Base-by-base conservation (phyloP, 2,888 invertebrate species). In the Nineta flava region DNA sequence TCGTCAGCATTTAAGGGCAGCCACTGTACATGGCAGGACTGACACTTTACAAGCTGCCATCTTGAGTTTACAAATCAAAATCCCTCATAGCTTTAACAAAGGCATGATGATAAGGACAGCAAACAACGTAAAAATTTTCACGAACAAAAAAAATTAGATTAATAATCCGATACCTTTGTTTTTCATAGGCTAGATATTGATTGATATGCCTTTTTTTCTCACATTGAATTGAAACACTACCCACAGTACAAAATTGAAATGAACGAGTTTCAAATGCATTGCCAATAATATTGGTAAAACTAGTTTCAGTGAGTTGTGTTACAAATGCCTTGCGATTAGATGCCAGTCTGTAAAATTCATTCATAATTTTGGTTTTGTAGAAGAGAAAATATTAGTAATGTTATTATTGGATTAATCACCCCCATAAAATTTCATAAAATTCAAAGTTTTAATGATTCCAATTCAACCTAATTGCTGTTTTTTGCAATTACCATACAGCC, bases 271-370 rank as follows among this genome's bases (percentile, higher is more conserved):
- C 67, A 59, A 65, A 59, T 51, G 60, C 60, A 57, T 62, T 61
- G 59, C 68, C 69, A 58, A 66, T 57, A 56, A 65, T 57, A 59
- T 65, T 69, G 58, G 56, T 56, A 60, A 66, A 57, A 59, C 60
- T 58, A 54, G 55, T 59, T 50, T 57, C 55, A n/a, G 61, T 58
- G 52, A 57, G 55, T 54, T 47, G 31, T 13, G 47, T 32, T 16
- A 47, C 13, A n/a, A 32, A 47, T 16, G 35, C 35, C 17, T 35
- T 34, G 10, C 47, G 47, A 47, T 35, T 47, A 47, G 17, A 35
- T 10, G 15, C 9, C 4, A 47, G 32, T 47, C 47, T 47, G 47
- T 9, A 47, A 47, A 35, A 44, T 26, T 42, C 15, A 42, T 17
- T 42, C 17, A 42, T 17, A 5, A 26, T 26, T 26, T 26, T 26